Percentiles rank a stretch among this genome's conserved stretches.
phyloP scores from a whole-genome alignment of 2,888 invertebrate species.

The Trichopoda pennipes region DNA sequence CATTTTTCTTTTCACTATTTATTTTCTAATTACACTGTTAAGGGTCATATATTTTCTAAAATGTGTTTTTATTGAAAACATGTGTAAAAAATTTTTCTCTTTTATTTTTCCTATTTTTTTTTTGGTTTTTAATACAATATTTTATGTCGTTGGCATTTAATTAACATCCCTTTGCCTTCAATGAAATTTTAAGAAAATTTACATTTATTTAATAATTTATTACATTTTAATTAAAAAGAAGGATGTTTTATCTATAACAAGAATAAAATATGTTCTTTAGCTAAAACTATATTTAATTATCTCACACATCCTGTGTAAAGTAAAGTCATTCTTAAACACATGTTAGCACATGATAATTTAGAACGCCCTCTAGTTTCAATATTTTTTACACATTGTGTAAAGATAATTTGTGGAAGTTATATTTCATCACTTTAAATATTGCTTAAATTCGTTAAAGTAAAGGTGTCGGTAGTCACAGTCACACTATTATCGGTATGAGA shows the following conservation, averaged over 20 bases:
- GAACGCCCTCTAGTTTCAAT: neutral
- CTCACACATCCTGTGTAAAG: conserved; percentile 2
- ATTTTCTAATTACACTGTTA: conserved; percentile 31
- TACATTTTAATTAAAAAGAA: conserved; percentile 49
- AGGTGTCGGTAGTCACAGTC: no score
- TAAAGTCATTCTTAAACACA: neutral
- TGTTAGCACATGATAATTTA: neutral
- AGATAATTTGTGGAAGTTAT: conserved; percentile 16
- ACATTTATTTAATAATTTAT: conserved; percentile 42
- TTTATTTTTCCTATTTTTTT: neutral
- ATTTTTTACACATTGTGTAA: neutral
- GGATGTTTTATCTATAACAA: neutral
- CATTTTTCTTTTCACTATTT: neutral
- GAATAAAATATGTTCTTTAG: no score
- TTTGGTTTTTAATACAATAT: neutral
- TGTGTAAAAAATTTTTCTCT: conserved; percentile 44
- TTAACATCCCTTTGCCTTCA: conserved; percentile 35
- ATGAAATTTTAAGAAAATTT: conserved; percentile 13
- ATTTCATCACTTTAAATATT: no score
- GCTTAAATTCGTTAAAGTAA: no score
- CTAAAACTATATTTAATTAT: neutral
- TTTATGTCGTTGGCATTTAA: conserved; percentile 12
- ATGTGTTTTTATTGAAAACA: conserved; percentile 29
- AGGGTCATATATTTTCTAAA: conserved; percentile 27
- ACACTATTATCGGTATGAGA: no score